These are phyloP conservation scores for Lagocephalus sceleratus DNA, from an alignment of 2,797 vertebrate species.

Conservation along the genomic window DNA sequence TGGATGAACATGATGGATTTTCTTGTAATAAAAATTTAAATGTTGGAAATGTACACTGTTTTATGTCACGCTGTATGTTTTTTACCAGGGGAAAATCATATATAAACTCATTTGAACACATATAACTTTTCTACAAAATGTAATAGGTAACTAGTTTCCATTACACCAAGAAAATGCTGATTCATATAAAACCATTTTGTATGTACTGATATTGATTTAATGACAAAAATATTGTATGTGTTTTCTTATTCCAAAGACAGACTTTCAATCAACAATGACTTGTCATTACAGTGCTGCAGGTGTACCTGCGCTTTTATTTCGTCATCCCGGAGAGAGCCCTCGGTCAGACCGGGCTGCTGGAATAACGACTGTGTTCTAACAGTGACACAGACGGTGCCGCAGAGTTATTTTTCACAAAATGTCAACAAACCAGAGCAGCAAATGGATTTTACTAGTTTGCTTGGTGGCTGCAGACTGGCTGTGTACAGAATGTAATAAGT, in stretches of 20 bases:
- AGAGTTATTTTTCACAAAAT: conserved; percentile 49
- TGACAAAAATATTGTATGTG: too few relatives aligned
- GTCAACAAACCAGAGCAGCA: conserved; percentile 45
- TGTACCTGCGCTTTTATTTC: not conserved
- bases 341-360: conserved; percentile 18
- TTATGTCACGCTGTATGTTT: too few relatives aligned
- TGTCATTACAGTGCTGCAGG: not conserved
- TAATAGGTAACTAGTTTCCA: too few relatives aligned
- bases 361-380: conserved; percentile 34
- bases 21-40: too few relatives aligned
- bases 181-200: too few relatives aligned
- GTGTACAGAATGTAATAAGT: conserved; percentile 49
- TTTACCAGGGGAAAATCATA: too few relatives aligned
- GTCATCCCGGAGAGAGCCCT: conserved; percentile 7
- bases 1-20: too few relatives aligned
- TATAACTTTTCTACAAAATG: too few relatives aligned
- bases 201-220: too few relatives aligned
- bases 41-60: too few relatives aligned
- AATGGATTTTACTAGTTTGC: conserved; percentile 50
- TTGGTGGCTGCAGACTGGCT: conserved; percentile 42
- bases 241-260: not conserved
- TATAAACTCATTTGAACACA: too few relatives aligned
- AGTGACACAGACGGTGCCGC: conserved; percentile 21
- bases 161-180: too few relatives aligned
- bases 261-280: not conserved